Base-by-base conservation (phyloP, 2,113 vertebrate genomes). In the Aleadryas rufinucha region DNA sequence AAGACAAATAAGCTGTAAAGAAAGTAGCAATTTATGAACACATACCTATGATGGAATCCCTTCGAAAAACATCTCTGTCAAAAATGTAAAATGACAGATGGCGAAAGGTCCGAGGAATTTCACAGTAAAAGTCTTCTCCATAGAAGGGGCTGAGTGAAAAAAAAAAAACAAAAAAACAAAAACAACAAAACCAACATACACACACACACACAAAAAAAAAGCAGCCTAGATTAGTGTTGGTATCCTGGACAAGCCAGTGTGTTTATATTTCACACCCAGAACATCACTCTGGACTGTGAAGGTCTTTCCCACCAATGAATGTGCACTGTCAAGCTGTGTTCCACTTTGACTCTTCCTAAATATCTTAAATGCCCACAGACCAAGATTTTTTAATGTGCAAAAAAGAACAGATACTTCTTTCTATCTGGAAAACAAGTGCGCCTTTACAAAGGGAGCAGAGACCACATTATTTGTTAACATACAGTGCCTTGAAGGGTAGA, bases 11-110 rank as follows among this genome's bases (percentile, higher is more conserved):
- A 83, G 16, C 24, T 61, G 11, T 47, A 71, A 24, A 50, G 50
- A 76, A 65, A 71, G 53, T 26, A 75, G 23, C 60, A 59, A 63
- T 27, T 42, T 49, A 92, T 45, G 68, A 93, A 84, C 68, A 98
- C 99, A 97, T 98, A 99, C 99, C 99, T 89, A 99, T 99, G 95
- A 99, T 99, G 93, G 99, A 99, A 97, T 99, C 99, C 99, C 99
- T 99, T 97, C 99, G 98, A 98, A 99, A 99, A 82, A 99, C 99
- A 35, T 99, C 99, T 98, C 99, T 99, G 98, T 99, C 99, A 39
- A 99, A 99, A 97, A 99, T 98, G 98, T 99, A 99, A 98, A 99
- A 99, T 31, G 99, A 99, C 90, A 99, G 98, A 93, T 99, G 99
- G 59, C 99, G 99, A 97, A 99, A 99, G 93, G 98, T 99, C 88